phyloP scores from a whole-genome alignment of 2,888 invertebrate genomes.

The Tiliacea aurago region DNA sequence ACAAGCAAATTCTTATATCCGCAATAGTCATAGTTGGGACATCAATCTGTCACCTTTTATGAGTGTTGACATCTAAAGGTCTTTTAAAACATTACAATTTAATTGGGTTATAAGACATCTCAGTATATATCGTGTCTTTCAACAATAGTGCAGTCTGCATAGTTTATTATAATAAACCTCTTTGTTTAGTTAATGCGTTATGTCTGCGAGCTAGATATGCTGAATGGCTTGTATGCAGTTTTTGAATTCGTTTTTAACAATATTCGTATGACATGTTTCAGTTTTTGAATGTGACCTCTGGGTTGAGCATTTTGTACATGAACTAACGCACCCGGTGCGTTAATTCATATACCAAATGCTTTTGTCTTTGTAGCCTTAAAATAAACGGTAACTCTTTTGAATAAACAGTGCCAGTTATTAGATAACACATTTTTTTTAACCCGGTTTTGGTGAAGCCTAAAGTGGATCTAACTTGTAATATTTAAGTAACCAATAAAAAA shows the following conservation, averaged over 20 bases:
- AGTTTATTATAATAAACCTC: slow-evolving; percentile 20
- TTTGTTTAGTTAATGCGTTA: slow-evolving; percentile 52
- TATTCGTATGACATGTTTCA: slow-evolving; percentile 7
- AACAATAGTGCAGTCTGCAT: slow-evolving; percentile 41
- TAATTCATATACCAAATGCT: too few relatives aligned
- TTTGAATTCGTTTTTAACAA: slow-evolving; percentile 18
- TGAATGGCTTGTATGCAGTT: slow-evolving; percentile 37
- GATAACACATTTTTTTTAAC: too few relatives aligned
- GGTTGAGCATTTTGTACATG: background rate
- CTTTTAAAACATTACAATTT: slow-evolving; percentile 53
- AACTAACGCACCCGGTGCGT: background rate
- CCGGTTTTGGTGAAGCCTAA: too few relatives aligned
- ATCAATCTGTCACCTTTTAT: slow-evolving; percentile 69
- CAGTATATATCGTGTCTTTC: slow-evolving; percentile 16
- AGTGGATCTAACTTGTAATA: background rate
- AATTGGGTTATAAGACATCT: slow-evolving; percentile 54
- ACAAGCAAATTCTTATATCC: slow-evolving; percentile 49
- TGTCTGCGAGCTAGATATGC: slow-evolving; percentile 50
- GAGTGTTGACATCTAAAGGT: slow-evolving; percentile 62
- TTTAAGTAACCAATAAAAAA: background rate
- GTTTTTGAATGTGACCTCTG: slow-evolving; percentile 11
- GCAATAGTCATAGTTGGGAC: slow-evolving; percentile 38
- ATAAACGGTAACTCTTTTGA: background rate
- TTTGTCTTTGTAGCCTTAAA: background rate
- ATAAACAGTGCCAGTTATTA: background rate